phyloP scores from a whole-genome alignment of 2,797 vertebrate genomes.

The Sciurus vulgaris region DNA sequence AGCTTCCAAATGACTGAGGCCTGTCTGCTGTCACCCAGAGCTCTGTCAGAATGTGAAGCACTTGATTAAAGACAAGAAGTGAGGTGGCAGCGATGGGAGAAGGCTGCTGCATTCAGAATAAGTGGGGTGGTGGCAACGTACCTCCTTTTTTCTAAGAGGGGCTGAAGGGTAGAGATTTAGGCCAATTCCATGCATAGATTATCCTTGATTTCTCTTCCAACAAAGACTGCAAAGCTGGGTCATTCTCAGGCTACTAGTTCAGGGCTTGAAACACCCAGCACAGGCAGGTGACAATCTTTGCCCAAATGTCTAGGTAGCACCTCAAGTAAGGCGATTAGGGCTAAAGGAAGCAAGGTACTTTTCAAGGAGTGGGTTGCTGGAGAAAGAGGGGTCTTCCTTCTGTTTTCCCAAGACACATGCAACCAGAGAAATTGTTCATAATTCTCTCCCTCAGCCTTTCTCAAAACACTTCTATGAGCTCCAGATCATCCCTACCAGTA shows the following conservation, averaged over 20 bases:
- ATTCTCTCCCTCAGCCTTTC: not conserved
- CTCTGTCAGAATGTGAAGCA: not conserved
- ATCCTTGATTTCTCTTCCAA: not conserved
- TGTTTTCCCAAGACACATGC: not conserved
- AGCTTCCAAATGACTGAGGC: not conserved
- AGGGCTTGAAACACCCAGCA: not conserved
- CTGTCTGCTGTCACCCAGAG: not conserved
- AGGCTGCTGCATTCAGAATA: not conserved
- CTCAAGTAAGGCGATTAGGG: not conserved
- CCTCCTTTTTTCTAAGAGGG: not conserved
- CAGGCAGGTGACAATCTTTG: not conserved
- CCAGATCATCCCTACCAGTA: not conserved
- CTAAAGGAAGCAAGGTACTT: not conserved
- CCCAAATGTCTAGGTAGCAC: not conserved
- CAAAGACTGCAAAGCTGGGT: not conserved
- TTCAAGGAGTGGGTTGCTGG: not conserved
- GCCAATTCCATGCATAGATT: not conserved
- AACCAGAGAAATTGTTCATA: not conserved
- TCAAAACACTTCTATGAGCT: not conserved
- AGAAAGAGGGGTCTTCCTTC: not conserved
- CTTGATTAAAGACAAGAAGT: not conserved
- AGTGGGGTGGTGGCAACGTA: fast-evolving
- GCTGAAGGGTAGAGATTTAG: not conserved
- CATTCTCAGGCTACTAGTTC: not conserved
- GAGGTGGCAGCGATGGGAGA: too few relatives aligned